These are phyloP conservation scores for Castor canadensis DNA, from an alignment of 2,113 vertebrate species.

Conservation along the genomic window DNA sequence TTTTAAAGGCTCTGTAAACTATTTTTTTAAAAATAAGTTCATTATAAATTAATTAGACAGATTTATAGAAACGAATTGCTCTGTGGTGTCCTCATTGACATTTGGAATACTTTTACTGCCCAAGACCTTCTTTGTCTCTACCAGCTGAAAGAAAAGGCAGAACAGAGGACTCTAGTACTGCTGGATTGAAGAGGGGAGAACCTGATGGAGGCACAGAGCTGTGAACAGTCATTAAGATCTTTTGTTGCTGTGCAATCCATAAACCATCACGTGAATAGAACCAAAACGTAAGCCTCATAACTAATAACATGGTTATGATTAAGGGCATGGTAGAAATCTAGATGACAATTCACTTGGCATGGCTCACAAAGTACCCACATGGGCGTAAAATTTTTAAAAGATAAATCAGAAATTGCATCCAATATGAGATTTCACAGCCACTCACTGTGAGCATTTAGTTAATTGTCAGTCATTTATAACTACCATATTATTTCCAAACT, in stretches of 20 bases:
- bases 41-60: not conserved
- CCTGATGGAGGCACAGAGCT: not conserved
- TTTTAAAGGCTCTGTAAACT: not conserved
- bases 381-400: constrained; percentile 62
- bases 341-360: constrained; percentile 43
- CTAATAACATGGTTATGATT: constrained; percentile 30
- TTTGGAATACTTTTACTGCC: not conserved
- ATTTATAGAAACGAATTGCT: not conserved
- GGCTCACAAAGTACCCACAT: constrained; percentile 10
- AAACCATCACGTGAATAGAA: constrained; percentile 24
- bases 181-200: not conserved
- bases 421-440: constrained; percentile 60
- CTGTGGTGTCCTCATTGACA: not conserved
- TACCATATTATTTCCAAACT: constrained; percentile 71
- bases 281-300: constrained; percentile 60
- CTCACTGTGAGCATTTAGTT: constrained; percentile 66
- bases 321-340: constrained; percentile 50
- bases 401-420: constrained; percentile 58
- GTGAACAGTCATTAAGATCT: constrained; percentile 34
- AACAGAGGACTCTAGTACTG: not conserved
- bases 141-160: not conserved
- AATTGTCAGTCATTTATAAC: constrained; percentile 63
- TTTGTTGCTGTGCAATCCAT: constrained; percentile 53
- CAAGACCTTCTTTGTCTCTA: not conserved
- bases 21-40: constrained; percentile 15